phyloP scores from a whole-genome alignment of 2,888 invertebrate genomes.

The Cyclophora albipunctata region DNA sequence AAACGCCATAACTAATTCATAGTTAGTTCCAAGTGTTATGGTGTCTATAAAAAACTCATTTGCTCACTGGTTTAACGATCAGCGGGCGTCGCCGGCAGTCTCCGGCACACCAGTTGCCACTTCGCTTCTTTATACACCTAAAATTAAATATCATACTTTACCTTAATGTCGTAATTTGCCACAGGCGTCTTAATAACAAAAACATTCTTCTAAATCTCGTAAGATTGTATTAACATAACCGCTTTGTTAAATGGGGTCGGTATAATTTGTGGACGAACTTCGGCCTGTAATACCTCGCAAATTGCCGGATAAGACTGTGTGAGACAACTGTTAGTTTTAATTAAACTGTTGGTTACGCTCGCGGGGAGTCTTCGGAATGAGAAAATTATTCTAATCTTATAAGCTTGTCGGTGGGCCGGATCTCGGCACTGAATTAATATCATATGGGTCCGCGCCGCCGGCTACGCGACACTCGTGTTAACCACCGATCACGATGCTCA shows the following conservation, averaged over 20 bases:
- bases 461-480: constrained; percentile 17
- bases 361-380: constrained; percentile 66
- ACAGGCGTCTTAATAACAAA: constrained; percentile 55
- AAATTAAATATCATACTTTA: constrained; percentile 59
- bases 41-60: constrained; percentile 59
- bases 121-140: constrained; percentile 37
- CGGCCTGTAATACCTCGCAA: constrained; percentile 74
- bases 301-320: constrained; percentile 75
- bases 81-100: constrained; percentile 4
- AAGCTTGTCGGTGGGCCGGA: constrained; percentile 65
- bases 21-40: constrained; percentile 58
- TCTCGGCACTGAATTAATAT: constrained; percentile 62
- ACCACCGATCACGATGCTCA: constrained; percentile 10
- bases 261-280: constrained; percentile 74
- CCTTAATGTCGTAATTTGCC: constrained; percentile 55
- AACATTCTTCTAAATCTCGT: constrained; percentile 64
- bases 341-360: constrained; percentile 72
- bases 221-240: constrained; percentile 71
- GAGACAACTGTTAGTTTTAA: constrained; percentile 76
- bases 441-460: constrained; percentile 44
- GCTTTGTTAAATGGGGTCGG: constrained; percentile 71
- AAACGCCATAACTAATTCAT: constrained; percentile 60
- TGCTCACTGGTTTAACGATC: constrained; percentile 51
- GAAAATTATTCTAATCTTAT: constrained; percentile 75
- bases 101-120: constrained; percentile 27